Conservation (phyloP, 2,888 invertebrate species). For the Gymnoscelis rufifasciata region DNA sequence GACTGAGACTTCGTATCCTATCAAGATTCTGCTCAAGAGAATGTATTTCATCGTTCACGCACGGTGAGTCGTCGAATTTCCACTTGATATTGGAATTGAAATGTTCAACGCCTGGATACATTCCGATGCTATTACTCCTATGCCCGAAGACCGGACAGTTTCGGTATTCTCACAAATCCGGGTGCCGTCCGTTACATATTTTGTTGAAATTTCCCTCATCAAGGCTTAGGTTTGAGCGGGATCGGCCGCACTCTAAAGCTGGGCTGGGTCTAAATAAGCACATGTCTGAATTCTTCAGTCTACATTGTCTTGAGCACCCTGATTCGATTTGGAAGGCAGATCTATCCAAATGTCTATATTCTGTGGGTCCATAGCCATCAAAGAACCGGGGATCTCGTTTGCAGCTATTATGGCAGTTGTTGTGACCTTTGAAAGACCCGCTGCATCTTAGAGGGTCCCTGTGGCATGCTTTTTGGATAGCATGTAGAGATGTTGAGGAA, state of each 20-base stretch:
- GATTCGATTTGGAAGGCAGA: slow-evolving; percentile 73
- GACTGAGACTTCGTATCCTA: slow-evolving; percentile 71
- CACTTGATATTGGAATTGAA: slow-evolving; percentile 73
- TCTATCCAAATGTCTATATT: slow-evolving; percentile 67
- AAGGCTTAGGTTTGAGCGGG: slow-evolving; percentile 71
- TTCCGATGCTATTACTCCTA: slow-evolving; percentile 73
- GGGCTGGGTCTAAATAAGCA: slow-evolving; percentile 68
- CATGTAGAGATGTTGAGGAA: slow-evolving; percentile 86
- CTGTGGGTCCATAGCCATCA: slow-evolving; percentile 63
- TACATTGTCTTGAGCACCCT: slow-evolving; percentile 64
- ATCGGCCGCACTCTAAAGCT: slow-evolving; percentile 65
- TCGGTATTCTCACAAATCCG: slow-evolving; percentile 77
- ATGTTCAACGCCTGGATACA: slow-evolving; percentile 72
- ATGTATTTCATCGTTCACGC: slow-evolving; percentile 59
- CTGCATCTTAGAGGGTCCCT: slow-evolving; percentile 63
- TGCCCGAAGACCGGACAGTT: slow-evolving; percentile 76
- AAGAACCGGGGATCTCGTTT: slow-evolving; percentile 70
- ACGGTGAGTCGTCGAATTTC: slow-evolving; percentile 68
- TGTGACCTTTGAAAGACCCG: slow-evolving; percentile 66
- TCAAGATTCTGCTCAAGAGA: slow-evolving; percentile 71
- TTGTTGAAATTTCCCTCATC: slow-evolving; percentile 73
- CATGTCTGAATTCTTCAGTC: slow-evolving; percentile 70
- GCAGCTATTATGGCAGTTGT: slow-evolving; percentile 54
- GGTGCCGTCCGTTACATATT: slow-evolving; percentile 69
- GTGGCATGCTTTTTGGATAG: slow-evolving; percentile 79